Base-by-base conservation (phyloP, 2,888 invertebrate genomes). In the Archaeoteleia sp. region DNA sequence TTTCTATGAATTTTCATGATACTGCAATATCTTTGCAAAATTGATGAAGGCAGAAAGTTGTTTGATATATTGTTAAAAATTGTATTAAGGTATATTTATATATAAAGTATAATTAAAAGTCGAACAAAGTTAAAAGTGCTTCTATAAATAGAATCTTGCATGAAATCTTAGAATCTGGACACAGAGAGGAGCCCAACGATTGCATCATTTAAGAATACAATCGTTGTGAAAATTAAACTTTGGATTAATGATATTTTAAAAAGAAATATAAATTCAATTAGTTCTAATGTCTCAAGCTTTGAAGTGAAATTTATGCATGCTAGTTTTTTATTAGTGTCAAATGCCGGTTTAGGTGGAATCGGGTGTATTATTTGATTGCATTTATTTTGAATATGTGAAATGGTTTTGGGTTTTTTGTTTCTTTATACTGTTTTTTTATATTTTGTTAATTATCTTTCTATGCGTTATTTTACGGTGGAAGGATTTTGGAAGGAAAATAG, bases 111-210 rank as follows among this genome's bases (percentile, higher is more conserved):
- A 7, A 23, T 23, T 23, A 5, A 23, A 7, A 3, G 20, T 39
- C 43, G 7, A 37, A 17, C 17, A 34, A 9, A n/a, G n/a, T n/a
- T n/a, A 32, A 37, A 25, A 65, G 62, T 66, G 71, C 71, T 72
- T 69, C 62, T 66, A 71, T 53, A 67, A 66, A 55, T 62, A 73
- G 70, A 57, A 60, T 78, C 67, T 76, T 80, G 82, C 82, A 82
- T 81, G 78, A 76, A 73, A 78, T 71, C 74, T 73, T 74, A 73
- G 67, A 77, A 74, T 80, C 74, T 81, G 82, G 81, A 83, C 80
- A 79, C 82, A 83, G 83, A 82, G 82, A 82, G 82, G 81, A 78
- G 76, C 71, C 76, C 71, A 67, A 58, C 43, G 9, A 25, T 46
- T 37, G 20, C 15, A 12, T 17, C 3, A 13, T 20, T 20, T 39